Evolutionary conservation across 2,113 vertebrate genomes (phyloP).

Genomic region (Ahaetulla prasina): DNA sequence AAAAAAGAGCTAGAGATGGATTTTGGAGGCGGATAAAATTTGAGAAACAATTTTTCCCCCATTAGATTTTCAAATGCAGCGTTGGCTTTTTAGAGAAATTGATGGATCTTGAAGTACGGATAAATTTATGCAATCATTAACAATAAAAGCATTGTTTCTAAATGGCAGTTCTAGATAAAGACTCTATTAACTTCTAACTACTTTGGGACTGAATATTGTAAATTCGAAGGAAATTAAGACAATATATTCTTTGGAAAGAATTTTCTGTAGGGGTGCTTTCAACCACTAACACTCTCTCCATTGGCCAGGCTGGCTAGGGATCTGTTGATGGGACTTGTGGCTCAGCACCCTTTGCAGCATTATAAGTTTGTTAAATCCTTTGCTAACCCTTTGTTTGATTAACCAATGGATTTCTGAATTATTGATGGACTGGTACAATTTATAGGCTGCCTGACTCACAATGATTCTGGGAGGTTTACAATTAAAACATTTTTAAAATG

Average conservation of each 20-base stretch:
- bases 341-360: not conserved
- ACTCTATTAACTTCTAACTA: not conserved
- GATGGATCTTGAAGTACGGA: not conserved
- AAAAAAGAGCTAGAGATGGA: conserved; percentile 20
- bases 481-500: not conserved
- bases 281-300: not conserved
- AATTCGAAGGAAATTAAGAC: not conserved
- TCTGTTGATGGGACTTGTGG: not conserved
- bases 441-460: not conserved
- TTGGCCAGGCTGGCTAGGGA: not conserved
- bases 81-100: not conserved
- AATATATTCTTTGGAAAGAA: not conserved
- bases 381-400: not conserved
- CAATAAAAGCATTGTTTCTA: not conserved
- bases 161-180: not conserved
- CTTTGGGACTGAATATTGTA: not conserved
- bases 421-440: not conserved
- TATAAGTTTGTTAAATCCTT: not conserved
- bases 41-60: not conserved
- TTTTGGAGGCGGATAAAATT: conserved; percentile 29
- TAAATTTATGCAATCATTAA: not conserved
- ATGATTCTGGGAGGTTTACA: not conserved
- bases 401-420: not conserved
- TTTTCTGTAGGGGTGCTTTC: not conserved
- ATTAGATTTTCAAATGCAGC: not conserved